Base-by-base conservation (phyloP, 2,113 vertebrate genomes). In the Callocephalon fimbriatum region DNA sequence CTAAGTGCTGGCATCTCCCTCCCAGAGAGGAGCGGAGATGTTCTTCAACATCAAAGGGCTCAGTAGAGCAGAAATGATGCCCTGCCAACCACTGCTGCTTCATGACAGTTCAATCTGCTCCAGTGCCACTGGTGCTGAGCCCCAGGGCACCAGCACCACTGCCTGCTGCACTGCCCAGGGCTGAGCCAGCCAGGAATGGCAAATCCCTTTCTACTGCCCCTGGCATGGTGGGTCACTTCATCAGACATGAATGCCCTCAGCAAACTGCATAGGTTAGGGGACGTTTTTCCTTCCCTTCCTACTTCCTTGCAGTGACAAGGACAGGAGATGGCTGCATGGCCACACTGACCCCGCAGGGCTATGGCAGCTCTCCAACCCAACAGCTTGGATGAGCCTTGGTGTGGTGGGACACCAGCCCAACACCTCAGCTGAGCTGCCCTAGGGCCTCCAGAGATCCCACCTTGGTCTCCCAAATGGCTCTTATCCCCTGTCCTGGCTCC, bases 91-190 rank as follows among this genome's bases (percentile, higher is more conserved):
- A 25, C 15, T 1, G 8, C 42, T 6, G 5, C 10, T 1, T 48
- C 0, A 5, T 7, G 40, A 62, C 2, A 2, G 50, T 5, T 88
- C 54, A 3, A 8, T 45, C 18, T 93, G 81, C 38, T 67, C 67
- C 54, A 42, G 65, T 1, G 7, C 50, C 32, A 26, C 0, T 0
- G 62, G 82, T 1, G 1, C 65, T 0, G 3, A 84, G 74, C 26
- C 42, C 61, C 74, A 44, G 29, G 2, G 59, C 45, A 17, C 8
- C 56, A 40, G 61, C 40, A 15, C 31, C 76, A 75, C 6, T 0
- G 2, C 56, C 71, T 78, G 15, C 77, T 5, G 13, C 53, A 25
- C 21, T 13, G n/a, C 31, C 23, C 0, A 1, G 48, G 3, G 38
- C n/a, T 0, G 0, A 53, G 23, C 25, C 40, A 54, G 38, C 38